phyloP scores from a whole-genome alignment of 1,140 invertebrate species.

The Venturia canescens region DNA sequence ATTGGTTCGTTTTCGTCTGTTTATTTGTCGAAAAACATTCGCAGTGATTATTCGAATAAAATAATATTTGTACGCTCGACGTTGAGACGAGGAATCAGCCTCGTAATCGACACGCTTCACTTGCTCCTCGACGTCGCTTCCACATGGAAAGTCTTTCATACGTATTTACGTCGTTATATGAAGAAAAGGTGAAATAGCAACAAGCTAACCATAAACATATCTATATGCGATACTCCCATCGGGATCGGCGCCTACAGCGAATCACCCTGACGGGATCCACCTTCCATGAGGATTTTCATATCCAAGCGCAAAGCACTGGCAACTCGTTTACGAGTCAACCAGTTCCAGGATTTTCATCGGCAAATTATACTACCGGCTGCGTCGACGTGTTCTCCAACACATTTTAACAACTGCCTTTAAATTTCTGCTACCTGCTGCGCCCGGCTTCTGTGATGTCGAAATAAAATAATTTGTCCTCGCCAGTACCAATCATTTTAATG shows the following conservation, averaged over 20 bases:
- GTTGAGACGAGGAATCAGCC: background rate
- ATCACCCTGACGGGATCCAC: slow-evolving; percentile 13
- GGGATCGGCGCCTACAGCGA: slow-evolving; percentile 10
- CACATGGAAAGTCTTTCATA: background rate
- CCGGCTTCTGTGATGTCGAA: background rate
- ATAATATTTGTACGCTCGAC: background rate
- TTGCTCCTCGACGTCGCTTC: background rate
- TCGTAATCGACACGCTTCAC: background rate
- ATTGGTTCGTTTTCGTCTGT: background rate
- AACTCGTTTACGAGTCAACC: background rate
- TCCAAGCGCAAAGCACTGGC: background rate
- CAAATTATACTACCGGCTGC: slow-evolving; percentile 2
- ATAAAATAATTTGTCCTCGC: background rate
- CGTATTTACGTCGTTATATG: slow-evolving; percentile 17
- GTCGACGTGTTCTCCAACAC: background rate
- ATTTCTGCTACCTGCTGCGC: slow-evolving; percentile 2
- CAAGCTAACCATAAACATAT: background rate
- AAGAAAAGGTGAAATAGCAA: slow-evolving; percentile 11
- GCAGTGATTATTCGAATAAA: background rate
- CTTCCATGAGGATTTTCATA: slow-evolving; percentile 8
- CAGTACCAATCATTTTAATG: background rate
- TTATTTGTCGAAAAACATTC: background rate
- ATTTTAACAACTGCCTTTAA: background rate
- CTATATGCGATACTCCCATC: background rate
- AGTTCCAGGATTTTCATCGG: slow-evolving; percentile 19